Base-by-base conservation (phyloP, 2,888 invertebrate genomes). In the Xestoiulus laeticollis region DNA sequence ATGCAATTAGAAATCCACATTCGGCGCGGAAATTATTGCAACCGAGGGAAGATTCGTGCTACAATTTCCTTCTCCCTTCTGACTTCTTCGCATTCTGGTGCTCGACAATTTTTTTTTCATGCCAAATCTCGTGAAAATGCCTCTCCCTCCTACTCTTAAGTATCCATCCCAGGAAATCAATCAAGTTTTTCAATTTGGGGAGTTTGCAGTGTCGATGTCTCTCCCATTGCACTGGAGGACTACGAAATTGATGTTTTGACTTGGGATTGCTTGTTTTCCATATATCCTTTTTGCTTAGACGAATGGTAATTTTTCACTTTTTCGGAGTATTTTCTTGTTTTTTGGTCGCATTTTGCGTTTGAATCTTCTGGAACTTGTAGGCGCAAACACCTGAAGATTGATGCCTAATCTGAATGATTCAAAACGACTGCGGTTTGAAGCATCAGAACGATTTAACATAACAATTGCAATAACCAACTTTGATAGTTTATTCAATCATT, bases 1-100 rank as follows among this genome's bases (percentile, higher is more conserved):
- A 78, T 78, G 78, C 78, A 78, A 78, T 78, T 78, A 78, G 78
- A 78, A 78, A 78, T 78, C 78, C 78, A 78, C 78, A 78, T 78
- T 78, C 78, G 26, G 78, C 30, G 78, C 78, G 26, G 78, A 78
- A 78, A 78, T 78, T 78, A 78, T 30, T 78, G 78, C 78, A 30
- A 78, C 78, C 3, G 78, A 78, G 78, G 78, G 78, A 78, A 30
- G 78, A 78, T 26, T 78, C 30, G 78, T 26, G 78, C 26, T 30
- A 30, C 30, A 78, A 78, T 78, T 78, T 2, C 78, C 78, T 6
- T 30, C 78, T 26, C 78, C 30, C 30, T 14, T 48, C 12, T 78
- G 78, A 78, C 78, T 78, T 68, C 68, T 68, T 30, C 78, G 22
- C 78, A 78, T 78, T 78, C 12, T 30, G 30, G 14, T 78, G 78